These are phyloP conservation scores for Papilio polytes DNA, from an alignment of 1,140 invertebrate genomes.

Conservation along the genomic window DNA sequence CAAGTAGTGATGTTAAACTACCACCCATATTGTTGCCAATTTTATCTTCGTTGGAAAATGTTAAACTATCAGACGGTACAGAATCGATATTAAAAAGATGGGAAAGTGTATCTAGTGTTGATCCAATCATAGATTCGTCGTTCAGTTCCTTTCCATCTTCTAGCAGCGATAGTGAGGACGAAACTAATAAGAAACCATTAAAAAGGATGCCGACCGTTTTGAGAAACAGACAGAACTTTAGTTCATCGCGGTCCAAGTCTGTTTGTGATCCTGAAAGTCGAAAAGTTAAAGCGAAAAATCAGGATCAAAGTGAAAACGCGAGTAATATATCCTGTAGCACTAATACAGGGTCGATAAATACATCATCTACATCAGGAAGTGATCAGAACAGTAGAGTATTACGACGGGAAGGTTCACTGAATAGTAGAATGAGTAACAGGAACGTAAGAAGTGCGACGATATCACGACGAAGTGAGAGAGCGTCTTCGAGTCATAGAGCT, in stretches of 20 bases:
- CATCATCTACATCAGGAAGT: conserved; percentile 79
- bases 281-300: conserved; percentile 63
- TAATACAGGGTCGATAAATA: conserved; percentile 72
- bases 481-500: conserved; percentile 83
- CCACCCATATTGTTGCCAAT: conserved; percentile 89
- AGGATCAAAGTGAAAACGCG: conserved; percentile 77
- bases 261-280: conserved; percentile 80
- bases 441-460: conserved; percentile 86
- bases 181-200: conserved; percentile 68
- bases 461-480: conserved; percentile 70
- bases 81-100: conserved; percentile 77
- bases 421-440: conserved; percentile 72
- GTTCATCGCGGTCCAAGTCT: conserved; percentile 76
- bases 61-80: conserved; percentile 64
- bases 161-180: conserved; percentile 83
- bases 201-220: conserved; percentile 72
- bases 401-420: conserved; percentile 68
- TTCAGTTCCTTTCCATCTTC: conserved; percentile 85
- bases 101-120: conserved; percentile 86
- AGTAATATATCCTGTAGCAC: conserved; percentile 78
- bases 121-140: conserved; percentile 87
- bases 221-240: conserved; percentile 73
- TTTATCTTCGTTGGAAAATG: conserved; percentile 82
- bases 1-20: conserved; percentile 84
- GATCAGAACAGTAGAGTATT: conserved; percentile 71